Conservation (phyloP, 2,797 vertebrate species). For the Manis pentadactyla region DNA sequence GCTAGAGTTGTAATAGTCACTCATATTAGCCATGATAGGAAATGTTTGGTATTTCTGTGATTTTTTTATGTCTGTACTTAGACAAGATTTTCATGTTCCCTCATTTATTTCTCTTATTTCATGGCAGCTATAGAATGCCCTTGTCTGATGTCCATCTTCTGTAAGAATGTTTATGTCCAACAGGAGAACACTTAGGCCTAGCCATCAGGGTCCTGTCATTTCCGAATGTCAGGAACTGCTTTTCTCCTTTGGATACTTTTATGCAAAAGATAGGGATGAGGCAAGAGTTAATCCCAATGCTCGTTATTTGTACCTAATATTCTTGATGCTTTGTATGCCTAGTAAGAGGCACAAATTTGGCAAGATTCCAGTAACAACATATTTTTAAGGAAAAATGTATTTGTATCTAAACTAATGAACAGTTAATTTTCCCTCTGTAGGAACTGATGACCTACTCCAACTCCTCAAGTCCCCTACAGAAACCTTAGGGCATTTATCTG, state of each 20-base stretch:
- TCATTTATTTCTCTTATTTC: neutral
- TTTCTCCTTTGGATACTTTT: neutral
- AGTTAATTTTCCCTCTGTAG: conserved; percentile 30
- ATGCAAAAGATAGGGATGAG: neutral
- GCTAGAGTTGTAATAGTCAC: neutral
- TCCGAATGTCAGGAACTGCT: neutral
- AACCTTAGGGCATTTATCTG: conserved; percentile 19
- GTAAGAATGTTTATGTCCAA: neutral
- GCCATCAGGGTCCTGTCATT: too few relatives aligned
- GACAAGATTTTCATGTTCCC: neutral
- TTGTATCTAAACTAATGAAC: conserved; percentile 43
- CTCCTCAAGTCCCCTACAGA: neutral
- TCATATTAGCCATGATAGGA: neutral
- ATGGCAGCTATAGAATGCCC: neutral
- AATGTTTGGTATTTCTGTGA: neutral
- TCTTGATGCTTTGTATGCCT: neutral
- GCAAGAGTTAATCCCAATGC: neutral
- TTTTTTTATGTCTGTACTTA: neutral
- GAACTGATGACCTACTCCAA: neutral
- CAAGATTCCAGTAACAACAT: conserved; percentile 4
- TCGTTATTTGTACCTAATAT: neutral
- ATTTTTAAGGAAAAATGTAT: conserved; percentile 41
- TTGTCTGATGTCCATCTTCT: neutral
- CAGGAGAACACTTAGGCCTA: neutral
- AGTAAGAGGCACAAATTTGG: neutral